Evolutionary conservation across 2,797 vertebrate genomes (phyloP), one percentile per base, ranked within the genome.

Genomic region (Onychomys leucogaster): DNA sequence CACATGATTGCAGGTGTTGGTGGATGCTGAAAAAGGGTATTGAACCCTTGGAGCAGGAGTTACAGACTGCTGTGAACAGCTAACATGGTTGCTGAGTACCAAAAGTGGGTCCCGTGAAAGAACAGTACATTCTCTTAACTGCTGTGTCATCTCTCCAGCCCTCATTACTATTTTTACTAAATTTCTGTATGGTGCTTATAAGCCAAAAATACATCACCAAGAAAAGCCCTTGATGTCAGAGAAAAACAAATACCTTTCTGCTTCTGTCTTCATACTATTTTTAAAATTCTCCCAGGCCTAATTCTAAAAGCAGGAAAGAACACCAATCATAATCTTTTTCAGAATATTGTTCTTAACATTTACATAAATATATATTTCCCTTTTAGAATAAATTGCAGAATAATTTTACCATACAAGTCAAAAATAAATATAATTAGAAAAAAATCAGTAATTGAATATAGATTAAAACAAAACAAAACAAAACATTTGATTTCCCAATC

Each of bases 401-500:
- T 71, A 81, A 61, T 55, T 89, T 94, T 65, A 90, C 77, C 10
- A 73, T 43, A 11, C 16, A 41, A 3, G 5, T 9, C 9, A 92
- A n/a, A 73, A 82, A 29, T 23, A 25, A 55, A 55, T 67, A 23
- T 10, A 10, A 0, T 29, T 88, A 14, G 16, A 67, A 85, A 91
- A 81, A 71, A 61, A 23, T n/a, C 34, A 41, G 0, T 63, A 41
- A 88, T 71, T 77, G 37, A 63, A 75, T 21, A 43, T 71, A 77
- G 17, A 49, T 49, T 63, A 12, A 85, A 2, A 67, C 14, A 96
- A 94, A 89, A 67, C 14, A 96, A 94, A 89, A 13, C 5, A 32
- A 90, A 94, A 73, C 63, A 63, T n/a, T 19, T 88, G 12, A 0
- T 75, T 96, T 96, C 11, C 93, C 5, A 59, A 12, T 93, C n/a